Percentiles rank a stretch among this genome's conserved stretches.
Evolutionary conservation across 2,797 vertebrate species (phyloP).

Genomic region (Gallinago nigripennis): DNA sequence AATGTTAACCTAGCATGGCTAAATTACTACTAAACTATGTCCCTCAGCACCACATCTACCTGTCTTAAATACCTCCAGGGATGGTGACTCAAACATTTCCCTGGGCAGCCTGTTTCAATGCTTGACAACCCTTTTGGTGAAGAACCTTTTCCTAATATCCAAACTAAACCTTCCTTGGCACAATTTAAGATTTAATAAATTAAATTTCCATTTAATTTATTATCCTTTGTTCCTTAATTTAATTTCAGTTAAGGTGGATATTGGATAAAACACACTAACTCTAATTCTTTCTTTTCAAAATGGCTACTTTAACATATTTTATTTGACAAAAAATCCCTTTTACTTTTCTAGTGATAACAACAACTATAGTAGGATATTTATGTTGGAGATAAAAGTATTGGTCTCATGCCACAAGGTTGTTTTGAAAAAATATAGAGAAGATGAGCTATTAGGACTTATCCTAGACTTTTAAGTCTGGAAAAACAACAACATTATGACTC

Average conservation of each 20-base stretch:
- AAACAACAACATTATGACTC: background rate
- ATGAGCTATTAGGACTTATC: background rate
- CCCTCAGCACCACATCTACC: background rate
- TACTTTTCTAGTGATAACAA: background rate
- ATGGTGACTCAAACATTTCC: background rate
- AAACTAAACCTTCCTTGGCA: background rate
- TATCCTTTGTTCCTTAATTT: background rate
- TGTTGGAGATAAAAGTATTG: background rate
- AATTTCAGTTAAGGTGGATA: background rate
- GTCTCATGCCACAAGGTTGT: background rate
- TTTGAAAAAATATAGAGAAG: background rate
- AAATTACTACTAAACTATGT: background rate
- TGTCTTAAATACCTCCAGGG: background rate
- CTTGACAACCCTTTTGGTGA: background rate
- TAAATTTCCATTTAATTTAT: background rate
- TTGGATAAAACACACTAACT: background rate
- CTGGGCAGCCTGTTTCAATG: background rate
- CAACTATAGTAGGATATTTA: background rate
- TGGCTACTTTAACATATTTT: background rate
- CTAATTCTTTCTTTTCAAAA: background rate
- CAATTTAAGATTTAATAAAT: background rate
- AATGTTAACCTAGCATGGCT: background rate
- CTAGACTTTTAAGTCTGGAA: background rate
- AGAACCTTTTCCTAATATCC: background rate
- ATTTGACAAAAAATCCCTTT: background rate